These are phyloP conservation scores for Heptranchias perlo DNA, from an alignment of 2,113 vertebrate genomes.

Conservation along the genomic window DNA sequence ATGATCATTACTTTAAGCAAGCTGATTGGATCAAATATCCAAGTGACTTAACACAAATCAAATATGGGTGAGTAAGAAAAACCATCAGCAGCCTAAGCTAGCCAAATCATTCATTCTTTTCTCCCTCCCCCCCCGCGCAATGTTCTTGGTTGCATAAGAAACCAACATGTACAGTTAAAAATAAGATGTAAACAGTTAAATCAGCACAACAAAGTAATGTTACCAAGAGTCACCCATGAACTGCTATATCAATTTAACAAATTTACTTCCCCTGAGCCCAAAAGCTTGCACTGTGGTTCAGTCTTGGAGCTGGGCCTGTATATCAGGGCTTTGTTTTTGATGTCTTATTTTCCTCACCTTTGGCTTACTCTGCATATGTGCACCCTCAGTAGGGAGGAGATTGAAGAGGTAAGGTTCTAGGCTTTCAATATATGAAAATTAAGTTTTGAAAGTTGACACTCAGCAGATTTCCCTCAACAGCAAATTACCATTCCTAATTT, in stretches of 20 bases:
- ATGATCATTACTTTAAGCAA: neutral
- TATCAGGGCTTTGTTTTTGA: neutral
- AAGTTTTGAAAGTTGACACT: neutral
- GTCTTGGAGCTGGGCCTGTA: neutral
- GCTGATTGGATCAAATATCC: no score
- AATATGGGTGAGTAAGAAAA: neutral
- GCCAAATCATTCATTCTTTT: neutral
- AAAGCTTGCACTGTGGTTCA: neutral
- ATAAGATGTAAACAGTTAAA: neutral
- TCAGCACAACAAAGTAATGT: neutral
- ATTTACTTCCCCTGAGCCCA: neutral
- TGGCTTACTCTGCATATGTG: neutral
- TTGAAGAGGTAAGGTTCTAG: neutral
- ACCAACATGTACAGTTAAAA: neutral
- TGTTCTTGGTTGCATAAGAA: neutral
- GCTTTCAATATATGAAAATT: neutral
- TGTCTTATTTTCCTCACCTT: neutral
- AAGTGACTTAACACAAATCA: neutral
- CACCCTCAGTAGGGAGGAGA: neutral
- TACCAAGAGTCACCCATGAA: neutral
- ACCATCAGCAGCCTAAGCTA: neutral
- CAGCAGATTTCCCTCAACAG: neutral
- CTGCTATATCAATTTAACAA: neutral
- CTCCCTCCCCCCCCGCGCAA: neutral
- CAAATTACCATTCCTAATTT: neutral